These are phyloP conservation scores for Bicyclus anynana DNA, from an alignment of 1,140 invertebrate species.

Conservation along the genomic window DNA sequence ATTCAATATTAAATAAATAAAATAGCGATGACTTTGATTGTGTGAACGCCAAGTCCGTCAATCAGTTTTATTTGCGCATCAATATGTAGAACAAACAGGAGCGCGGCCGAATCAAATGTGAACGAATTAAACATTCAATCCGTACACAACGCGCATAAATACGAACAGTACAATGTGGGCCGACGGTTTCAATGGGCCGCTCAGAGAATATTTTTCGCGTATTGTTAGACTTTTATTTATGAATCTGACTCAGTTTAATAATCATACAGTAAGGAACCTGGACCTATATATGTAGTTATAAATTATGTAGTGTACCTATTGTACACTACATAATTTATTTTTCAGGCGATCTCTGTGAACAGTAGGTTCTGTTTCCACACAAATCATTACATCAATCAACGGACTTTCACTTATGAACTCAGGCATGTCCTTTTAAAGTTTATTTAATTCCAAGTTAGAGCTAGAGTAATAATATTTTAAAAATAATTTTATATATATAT, in stretches of 20 bases:
- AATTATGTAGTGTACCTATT: too few species aligned
- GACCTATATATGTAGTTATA: too few species aligned
- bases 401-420: too few species aligned
- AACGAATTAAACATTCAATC: background rate
- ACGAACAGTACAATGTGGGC: slow-evolving; percentile 5
- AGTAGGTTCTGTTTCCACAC: too few species aligned
- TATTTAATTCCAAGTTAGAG: too few species aligned
- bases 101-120: background rate
- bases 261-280: background rate
- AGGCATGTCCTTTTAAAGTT: too few species aligned
- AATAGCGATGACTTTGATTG: background rate
- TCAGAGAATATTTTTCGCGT: slow-evolving; percentile 22
- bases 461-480: too few species aligned
- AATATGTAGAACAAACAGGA: background rate
- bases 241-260: background rate
- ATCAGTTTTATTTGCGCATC: background rate
- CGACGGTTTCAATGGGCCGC: slow-evolving; percentile 16
- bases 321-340: too few species aligned
- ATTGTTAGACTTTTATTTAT: slow-evolving; percentile 27
- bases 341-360: too few species aligned
- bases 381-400: too few species aligned
- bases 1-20: background rate
- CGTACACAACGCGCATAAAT: slow-evolving; percentile 6
- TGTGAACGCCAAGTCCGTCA: background rate
- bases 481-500: too few species aligned